Percentiles rank a stretch among this genome's conserved stretches.
Conservation (phyloP, 30 jellyfish, hydroid and myxozoan genomes). For the Sanderia malayensis region DNA sequence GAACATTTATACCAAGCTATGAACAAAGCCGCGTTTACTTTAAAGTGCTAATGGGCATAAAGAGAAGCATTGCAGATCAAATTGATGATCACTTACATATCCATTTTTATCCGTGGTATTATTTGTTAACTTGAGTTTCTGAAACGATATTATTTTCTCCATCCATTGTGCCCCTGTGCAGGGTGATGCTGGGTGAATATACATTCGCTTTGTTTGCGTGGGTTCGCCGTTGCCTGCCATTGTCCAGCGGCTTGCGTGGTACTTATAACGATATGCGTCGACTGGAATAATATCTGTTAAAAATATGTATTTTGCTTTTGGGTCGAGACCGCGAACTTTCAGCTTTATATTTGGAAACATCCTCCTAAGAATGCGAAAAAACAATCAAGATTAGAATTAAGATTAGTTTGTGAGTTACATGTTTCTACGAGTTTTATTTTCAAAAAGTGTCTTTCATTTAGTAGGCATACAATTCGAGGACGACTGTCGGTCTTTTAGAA, state of each 20-base stretch:
- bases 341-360: slow-evolving; percentile 84
- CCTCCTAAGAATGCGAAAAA: slow-evolving; percentile 81
- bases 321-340: slow-evolving; percentile 72
- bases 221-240: slow-evolving; percentile 91
- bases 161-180: slow-evolving; percentile 94
- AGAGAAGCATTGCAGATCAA: too few species aligned
- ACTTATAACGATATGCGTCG: slow-evolving; percentile 85
- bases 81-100: slow-evolving; percentile 84
- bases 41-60: too few species aligned
- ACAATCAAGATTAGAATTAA: too few species aligned
- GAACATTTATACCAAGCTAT: too few species aligned
- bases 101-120: slow-evolving; percentile 66
- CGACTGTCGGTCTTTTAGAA: too few species aligned
- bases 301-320: slow-evolving; percentile 62
- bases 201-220: slow-evolving; percentile 70
- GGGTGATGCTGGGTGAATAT: slow-evolving; percentile 89
- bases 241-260: slow-evolving; percentile 72
- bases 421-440: too few species aligned
- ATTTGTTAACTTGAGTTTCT: slow-evolving; percentile 78
- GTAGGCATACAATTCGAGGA: too few species aligned
- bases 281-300: slow-evolving; percentile 81
- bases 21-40: too few species aligned
- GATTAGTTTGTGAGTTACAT: too few species aligned
- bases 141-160: slow-evolving; percentile 71
- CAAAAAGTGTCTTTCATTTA: too few species aligned